Evolutionary conservation across 2,113 vertebrate species (phyloP), one percentile per base, ranked within the genome.

Genomic region (Cavia aperea): DNA sequence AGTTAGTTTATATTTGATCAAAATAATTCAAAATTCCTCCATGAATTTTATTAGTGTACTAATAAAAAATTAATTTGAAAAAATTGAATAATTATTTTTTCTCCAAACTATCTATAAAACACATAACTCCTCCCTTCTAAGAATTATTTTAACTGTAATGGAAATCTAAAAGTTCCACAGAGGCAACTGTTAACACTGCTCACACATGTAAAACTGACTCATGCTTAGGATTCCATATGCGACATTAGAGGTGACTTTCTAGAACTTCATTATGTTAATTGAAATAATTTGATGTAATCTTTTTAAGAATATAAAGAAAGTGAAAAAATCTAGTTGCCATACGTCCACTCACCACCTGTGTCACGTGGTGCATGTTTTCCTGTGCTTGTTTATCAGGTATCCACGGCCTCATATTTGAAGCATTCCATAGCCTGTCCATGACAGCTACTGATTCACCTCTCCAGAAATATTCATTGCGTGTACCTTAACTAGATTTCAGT

Each of bases 351-450:
- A 29, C 18, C 31, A 1, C 49, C 18, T 12, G 6, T 13, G 4
- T 1, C 11, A 29, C 0, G 1, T 24, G 1, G 8, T 29, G 7
- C 24, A 23, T 1, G 0, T n/a, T 4, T 7, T 15, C 24, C 60
- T 23, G 2, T 2, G 2, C 2, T 36, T 10, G 3, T 26, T 65
- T 14, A 3, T 5, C 18, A 6, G 29, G 2, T 1, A 0, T 24
- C 21, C 18, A 4, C 10, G 16, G 3, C 0, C 68, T 83, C 19
- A 6, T 13, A 70, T 19, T 14, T 33, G 43, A 77, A 78, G 51
- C 54, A 56, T 70, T 81, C 62, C 23, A 12, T 3, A 77, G 43
- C 29, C 43, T 2, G 7, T 36, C 10, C 4, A 2, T 21, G 6
- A 1, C 3, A 60, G 33, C 0, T 4, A 14, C 29, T 2, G 23